These are phyloP conservation scores for Poecilia velifera DNA, from an alignment of 2,797 vertebrate genomes.

Conservation along the genomic window DNA sequence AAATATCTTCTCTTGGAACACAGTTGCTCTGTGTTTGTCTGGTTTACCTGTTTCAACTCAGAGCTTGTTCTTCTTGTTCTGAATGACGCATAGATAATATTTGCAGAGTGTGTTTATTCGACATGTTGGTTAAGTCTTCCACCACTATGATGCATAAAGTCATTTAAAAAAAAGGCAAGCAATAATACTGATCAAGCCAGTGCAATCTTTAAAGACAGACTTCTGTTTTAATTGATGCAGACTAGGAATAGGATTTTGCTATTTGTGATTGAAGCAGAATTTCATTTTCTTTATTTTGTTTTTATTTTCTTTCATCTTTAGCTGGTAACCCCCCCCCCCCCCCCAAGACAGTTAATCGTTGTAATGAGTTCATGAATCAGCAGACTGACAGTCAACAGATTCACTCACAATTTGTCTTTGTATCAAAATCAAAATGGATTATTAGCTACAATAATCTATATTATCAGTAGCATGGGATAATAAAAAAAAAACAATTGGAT, in stretches of 20 bases:
- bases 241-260: background rate
- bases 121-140: background rate
- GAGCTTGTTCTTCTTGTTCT: background rate
- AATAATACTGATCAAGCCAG: background rate
- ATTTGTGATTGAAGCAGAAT: background rate
- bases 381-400: background rate
- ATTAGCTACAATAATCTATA: background rate
- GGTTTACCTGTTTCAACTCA: background rate
- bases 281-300: background rate
- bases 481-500: background rate
- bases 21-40: background rate
- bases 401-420: background rate
- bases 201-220: background rate
- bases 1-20: background rate
- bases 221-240: background rate
- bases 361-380: background rate
- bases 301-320: background rate
- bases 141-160: background rate
- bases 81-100: background rate
- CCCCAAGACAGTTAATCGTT: background rate
- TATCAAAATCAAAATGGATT: background rate
- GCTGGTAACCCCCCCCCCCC: no score
- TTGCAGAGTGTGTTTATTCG: background rate
- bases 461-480: background rate
- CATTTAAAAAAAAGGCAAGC: background rate